phyloP scores from a whole-genome alignment of 2,113 vertebrate species.

The Oryzias curvinotus region DNA sequence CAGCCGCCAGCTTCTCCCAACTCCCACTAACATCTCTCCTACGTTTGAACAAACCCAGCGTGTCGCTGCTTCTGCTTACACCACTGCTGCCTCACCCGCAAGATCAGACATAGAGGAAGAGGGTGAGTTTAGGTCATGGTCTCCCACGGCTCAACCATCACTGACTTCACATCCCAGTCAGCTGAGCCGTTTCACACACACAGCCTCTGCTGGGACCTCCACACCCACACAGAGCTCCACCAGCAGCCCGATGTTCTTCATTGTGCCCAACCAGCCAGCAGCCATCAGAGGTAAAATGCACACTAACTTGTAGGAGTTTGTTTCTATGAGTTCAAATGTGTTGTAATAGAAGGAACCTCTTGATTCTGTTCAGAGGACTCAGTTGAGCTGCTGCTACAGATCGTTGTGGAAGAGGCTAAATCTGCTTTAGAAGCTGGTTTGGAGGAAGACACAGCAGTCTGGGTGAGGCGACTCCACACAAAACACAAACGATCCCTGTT shows the following conservation, averaged over 20 bases:
- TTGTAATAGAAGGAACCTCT: neutral
- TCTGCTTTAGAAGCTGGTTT: conserved; percentile 20
- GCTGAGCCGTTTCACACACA: neutral
- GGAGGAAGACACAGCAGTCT: conserved; percentile 41
- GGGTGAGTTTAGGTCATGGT: neutral
- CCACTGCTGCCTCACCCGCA: conserved; percentile 4
- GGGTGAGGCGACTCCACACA: conserved; percentile 38
- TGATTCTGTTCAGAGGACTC: conserved; percentile 62
- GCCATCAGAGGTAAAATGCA: conserved; percentile 61
- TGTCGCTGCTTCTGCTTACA: neutral
- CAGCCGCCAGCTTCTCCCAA: neutral
- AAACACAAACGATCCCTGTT: neutral
- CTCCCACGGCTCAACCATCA: conserved; percentile 8
- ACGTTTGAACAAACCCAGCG: neutral
- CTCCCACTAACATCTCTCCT: conserved; percentile 2
- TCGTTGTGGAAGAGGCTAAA: conserved; percentile 61
- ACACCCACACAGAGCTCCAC: conserved; percentile 1
- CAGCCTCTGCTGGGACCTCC: conserved; percentile 6
- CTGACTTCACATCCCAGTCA: neutral
- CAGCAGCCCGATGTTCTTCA: conserved; percentile 54
- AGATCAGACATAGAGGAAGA: conserved; percentile 4
- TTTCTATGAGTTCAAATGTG: neutral
- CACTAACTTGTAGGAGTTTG: neutral
- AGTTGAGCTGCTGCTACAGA: conserved; percentile 74
- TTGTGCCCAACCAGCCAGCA: conserved; percentile 68